phyloP scores from a whole-genome alignment of 2,113 vertebrate genomes.

The Siniperca chuatsi region DNA sequence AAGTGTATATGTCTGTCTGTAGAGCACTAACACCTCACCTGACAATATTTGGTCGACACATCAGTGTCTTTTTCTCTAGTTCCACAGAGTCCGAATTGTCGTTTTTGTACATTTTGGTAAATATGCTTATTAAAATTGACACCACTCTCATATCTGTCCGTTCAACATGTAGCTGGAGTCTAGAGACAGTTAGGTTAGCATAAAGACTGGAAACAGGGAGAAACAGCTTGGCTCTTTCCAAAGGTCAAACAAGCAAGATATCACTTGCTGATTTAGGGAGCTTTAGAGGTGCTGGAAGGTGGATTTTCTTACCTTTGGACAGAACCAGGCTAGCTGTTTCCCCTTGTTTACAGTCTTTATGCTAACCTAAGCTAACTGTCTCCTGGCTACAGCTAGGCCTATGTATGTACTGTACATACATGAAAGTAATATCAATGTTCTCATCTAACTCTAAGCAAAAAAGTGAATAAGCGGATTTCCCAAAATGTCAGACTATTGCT shows the following conservation, averaged over 20 bases:
- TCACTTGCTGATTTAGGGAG: background rate
- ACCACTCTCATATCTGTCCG: background rate
- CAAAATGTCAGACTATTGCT: conserved; percentile 25
- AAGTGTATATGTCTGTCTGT: background rate
- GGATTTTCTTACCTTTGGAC: background rate
- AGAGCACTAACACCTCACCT: background rate
- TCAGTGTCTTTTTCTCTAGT: background rate
- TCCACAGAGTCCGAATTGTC: background rate
- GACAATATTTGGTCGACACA: too few species aligned
- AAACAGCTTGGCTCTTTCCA: background rate
- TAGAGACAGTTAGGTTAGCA: background rate
- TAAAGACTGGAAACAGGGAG: background rate
- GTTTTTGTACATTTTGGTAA: background rate
- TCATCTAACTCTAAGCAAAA: conserved; percentile 1
- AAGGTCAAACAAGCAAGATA: background rate
- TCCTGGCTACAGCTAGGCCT: background rate
- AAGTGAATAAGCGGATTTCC: conserved; percentile 25
- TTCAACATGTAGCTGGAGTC: background rate
- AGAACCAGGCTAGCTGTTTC: background rate
- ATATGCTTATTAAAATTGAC: background rate
- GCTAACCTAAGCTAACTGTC: background rate
- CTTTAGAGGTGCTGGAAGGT: background rate
- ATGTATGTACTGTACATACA: background rate
- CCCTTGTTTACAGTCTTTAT: background rate
- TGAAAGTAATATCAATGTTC: background rate